Evolutionary conservation across 2,113 vertebrate species (phyloP).

Genomic region (Galbula dea): DNA sequence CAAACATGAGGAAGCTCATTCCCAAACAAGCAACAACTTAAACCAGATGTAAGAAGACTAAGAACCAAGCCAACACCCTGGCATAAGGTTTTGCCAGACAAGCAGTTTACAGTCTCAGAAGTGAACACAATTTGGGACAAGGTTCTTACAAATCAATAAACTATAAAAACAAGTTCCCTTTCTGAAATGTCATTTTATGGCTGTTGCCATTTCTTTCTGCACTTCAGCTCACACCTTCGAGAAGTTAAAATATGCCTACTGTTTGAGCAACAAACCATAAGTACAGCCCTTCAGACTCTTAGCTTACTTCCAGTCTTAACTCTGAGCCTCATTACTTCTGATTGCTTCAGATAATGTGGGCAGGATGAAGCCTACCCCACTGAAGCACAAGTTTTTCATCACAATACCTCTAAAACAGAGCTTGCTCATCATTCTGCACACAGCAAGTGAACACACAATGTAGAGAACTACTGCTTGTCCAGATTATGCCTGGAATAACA

Average conservation of each 20-base stretch:
- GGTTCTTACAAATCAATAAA: conserved; percentile 31
- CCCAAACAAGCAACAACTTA: conserved; percentile 49
- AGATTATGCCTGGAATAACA: not conserved
- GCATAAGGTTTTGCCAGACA: conserved; percentile 26
- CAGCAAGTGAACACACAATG: not conserved
- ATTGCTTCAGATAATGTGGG: not conserved
- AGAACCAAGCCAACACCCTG: not conserved
- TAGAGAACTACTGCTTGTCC: not conserved
- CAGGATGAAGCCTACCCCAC: not conserved
- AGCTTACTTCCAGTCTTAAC: not conserved
- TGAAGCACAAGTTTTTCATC: not conserved
- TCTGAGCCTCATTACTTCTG: not conserved
- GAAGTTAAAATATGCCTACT: not conserved
- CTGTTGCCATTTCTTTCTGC: conserved; percentile 13
- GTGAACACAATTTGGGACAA: conserved; percentile 2
- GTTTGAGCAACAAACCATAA: not conserved
- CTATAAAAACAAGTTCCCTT: not conserved
- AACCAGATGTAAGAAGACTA: conserved; percentile 43
- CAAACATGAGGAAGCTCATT: conserved; percentile 39
- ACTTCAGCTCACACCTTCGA: conserved; percentile 7
- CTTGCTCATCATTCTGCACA: not conserved
- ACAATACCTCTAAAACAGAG: not conserved
- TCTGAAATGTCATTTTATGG: conserved; percentile 14
- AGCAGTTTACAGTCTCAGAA: conserved; percentile 48
- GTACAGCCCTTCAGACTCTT: not conserved